Percentiles rank a stretch among this genome's conserved stretches.
These are phyloP conservation scores for Pyrrhosoma nymphula DNA, from an alignment of 2,888 invertebrate species.

Conservation along the genomic window DNA sequence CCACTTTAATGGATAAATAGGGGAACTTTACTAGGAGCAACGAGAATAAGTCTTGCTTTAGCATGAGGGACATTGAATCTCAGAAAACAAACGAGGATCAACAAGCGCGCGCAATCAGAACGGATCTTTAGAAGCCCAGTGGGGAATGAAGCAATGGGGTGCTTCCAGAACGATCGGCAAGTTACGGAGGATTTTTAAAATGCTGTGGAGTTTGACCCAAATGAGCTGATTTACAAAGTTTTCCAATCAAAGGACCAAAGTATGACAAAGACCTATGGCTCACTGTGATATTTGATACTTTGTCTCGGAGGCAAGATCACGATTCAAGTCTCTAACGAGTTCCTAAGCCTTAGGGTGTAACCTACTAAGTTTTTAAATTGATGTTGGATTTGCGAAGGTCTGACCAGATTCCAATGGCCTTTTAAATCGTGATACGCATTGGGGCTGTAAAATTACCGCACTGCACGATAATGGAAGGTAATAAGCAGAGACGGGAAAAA, in stretches of 20 bases:
- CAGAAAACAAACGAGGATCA: not conserved
- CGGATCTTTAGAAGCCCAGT: not conserved
- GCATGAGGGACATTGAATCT: too few relatives aligned
- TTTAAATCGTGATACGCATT: too few relatives aligned
- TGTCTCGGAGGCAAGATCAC: not conserved
- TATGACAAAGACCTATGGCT: not conserved
- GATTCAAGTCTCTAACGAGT: not conserved
- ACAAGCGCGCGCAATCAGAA: not conserved
- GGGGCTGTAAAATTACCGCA: too few relatives aligned
- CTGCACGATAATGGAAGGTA: too few relatives aligned
- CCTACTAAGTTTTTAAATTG: too few relatives aligned
- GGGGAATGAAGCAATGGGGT: not conserved
- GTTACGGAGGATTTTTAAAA: not conserved
- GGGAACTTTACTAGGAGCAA: too few relatives aligned
- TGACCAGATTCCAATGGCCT: too few relatives aligned
- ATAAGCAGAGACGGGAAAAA: too few relatives aligned
- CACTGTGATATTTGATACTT: not conserved
- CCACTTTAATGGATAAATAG: too few relatives aligned
- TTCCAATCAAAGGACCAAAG: not conserved
- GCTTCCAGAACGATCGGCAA: not conserved
- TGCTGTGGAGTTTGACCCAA: not conserved
- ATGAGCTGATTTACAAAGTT: not conserved
- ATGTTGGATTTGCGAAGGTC: too few relatives aligned
- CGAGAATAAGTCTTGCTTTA: too few relatives aligned
- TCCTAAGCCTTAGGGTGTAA: not conserved